Evolutionary conservation across 2,797 vertebrate species (phyloP).

Genomic region (Artibeus jamaicensis): DNA sequence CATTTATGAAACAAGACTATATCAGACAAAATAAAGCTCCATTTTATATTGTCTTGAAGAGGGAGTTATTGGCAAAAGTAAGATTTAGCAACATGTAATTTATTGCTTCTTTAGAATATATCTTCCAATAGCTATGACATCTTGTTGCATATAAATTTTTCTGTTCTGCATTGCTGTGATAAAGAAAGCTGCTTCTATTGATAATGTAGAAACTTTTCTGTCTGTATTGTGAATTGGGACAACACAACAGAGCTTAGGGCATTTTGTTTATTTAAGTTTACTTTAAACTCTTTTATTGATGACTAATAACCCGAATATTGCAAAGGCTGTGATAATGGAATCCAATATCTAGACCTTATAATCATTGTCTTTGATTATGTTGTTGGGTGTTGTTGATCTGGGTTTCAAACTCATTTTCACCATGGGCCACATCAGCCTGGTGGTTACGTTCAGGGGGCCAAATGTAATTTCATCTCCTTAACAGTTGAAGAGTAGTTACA

Average conservation of each 20-base stretch:
- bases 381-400: no score
- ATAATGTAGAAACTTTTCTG: not conserved
- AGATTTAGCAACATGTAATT: not conserved
- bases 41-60: not conserved
- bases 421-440: no score
- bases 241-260: not conserved
- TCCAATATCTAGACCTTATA: not conserved
- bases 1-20: not conserved
- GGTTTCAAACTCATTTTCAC: no score
- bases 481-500: no score
- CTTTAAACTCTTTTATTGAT: not conserved
- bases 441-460: no score
- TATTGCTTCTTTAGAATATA: not conserved
- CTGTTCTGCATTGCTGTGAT: not conserved
- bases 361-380: no score
- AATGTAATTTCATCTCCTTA: no score
- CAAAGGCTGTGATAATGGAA: not conserved
- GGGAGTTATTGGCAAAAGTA: not conserved
- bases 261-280: constrained; percentile 2
- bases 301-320: not conserved
- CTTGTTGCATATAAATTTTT: not conserved
- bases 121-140: not conserved
- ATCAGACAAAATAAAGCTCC: not conserved
- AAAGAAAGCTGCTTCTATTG: not conserved
- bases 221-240: not conserved